Percentiles rank a stretch among this genome's conserved stretches.
These are phyloP conservation scores for Drosophila willistoni DNA, from an alignment of 1,140 invertebrate genomes.

Conservation along the genomic window DNA sequence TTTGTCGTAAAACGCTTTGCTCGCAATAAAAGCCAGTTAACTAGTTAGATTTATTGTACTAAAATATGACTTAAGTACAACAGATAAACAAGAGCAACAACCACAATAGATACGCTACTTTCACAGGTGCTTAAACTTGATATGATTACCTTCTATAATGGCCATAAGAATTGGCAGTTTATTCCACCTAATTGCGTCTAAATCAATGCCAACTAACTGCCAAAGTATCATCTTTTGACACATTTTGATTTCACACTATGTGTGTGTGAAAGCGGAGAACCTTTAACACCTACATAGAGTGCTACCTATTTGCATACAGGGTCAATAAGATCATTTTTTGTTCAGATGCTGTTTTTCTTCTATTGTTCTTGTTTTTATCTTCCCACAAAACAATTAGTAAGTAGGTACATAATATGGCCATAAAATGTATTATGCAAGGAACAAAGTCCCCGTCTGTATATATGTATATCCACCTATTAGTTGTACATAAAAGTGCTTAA, in stretches of 20 bases:
- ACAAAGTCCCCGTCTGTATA: not conserved
- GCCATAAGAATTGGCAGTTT: slow-evolving; percentile 1
- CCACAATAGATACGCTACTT: slow-evolving; percentile 57
- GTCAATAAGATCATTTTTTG: slow-evolving; percentile 4
- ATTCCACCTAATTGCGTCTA: not conserved
- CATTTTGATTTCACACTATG: not conserved
- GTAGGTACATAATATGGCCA: not conserved
- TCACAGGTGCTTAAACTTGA: slow-evolving; percentile 64
- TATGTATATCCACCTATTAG: not conserved
- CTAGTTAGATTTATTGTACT: slow-evolving; percentile 82
- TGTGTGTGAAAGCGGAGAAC: not conserved
- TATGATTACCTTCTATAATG: slow-evolving; percentile 47
- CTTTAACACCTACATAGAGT: not conserved
- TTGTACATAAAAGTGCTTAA: not conserved
- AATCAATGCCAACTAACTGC: not conserved
- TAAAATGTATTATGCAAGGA: not conserved
- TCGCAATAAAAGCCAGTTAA: slow-evolving; percentile 81
- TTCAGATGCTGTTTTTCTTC: slow-evolving; percentile 7
- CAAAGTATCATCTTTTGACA: not conserved
- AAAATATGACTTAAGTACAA: slow-evolving; percentile 78
- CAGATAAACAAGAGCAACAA: slow-evolving; percentile 54
- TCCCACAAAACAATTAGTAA: slow-evolving; percentile 8
- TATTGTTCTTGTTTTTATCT: not conserved
- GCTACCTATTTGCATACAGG: not conserved
- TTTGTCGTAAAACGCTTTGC: slow-evolving; percentile 80